phyloP scores from a whole-genome alignment of 2,113 vertebrate genomes.

The Entelurus aequoreus region DNA sequence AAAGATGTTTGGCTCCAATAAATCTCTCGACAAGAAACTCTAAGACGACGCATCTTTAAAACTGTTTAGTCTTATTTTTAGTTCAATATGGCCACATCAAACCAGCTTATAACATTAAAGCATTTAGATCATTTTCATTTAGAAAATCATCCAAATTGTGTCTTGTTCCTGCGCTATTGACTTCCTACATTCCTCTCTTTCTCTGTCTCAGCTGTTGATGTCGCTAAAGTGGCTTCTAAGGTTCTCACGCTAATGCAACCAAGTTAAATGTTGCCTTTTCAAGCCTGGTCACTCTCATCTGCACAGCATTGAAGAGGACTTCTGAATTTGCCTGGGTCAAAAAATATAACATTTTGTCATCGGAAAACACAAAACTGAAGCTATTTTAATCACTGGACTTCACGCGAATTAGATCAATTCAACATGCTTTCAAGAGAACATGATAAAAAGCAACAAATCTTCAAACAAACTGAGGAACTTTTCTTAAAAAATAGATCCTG shows the following conservation, averaged over 20 bases:
- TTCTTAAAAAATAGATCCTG: background rate
- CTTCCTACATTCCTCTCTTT: background rate
- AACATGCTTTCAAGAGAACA: background rate
- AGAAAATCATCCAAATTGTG: no score
- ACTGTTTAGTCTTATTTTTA: no score
- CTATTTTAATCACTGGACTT: background rate
- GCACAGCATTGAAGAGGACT: background rate
- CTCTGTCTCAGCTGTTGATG: no score
- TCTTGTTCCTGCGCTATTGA: background rate
- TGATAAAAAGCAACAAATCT: conserved; percentile 2
- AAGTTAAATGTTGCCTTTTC: background rate
- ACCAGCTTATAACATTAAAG: no score
- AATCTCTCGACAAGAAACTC: no score
- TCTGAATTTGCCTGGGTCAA: background rate
- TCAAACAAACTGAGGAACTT: background rate
- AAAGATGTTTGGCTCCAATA: no score
- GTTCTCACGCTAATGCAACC: background rate
- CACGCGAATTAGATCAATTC: background rate
- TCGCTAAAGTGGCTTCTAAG: no score
- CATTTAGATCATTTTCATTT: no score
- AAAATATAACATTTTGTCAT: background rate
- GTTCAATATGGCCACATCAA: no score
- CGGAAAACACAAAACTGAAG: background rate
- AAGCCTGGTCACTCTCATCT: no score
- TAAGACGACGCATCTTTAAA: no score